Evolutionary conservation across 2,888 invertebrate species (phyloP), one percentile per base, ranked within the genome.

Genomic region (Sinopyrophorus schimmeli): DNA sequence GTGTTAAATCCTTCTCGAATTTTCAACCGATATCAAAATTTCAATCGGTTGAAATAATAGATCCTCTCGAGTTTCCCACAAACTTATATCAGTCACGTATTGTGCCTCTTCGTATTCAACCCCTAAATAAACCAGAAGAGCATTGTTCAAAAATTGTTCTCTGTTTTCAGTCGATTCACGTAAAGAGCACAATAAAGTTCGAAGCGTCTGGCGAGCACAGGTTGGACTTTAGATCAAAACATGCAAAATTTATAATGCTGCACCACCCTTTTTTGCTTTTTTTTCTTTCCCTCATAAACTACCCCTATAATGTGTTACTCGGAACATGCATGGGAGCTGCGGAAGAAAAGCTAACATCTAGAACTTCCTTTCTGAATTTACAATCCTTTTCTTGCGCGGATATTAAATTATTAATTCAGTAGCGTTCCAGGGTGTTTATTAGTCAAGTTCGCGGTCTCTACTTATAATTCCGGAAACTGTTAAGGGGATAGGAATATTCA

Each of bases 381-480:
- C 6, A 11, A 10, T 12, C 10, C 32, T 32, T 44, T 38, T 30
- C 30, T 28, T 23, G 18, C 16, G 15, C 6, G 16, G 23, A 26
- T 32, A 39, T 43, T 43, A 39, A 43, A 49, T 49, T 43, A 49
- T 43, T 49, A 43, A 49, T 49, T 43, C 31, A 14, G 27, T 15
- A 14, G 39, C 34, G 38, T 49, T 44, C 43, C 43, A 39, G 49
- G 24, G 43, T 32, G 43, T 43, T 49, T 49, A 42, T 43, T 37
- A 43, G 17, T 30, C 18, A 43, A 43, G 26, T 37, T 35, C 35
- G 40, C 31, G 21, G 47, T 30, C 21, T 28, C 23, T 20, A n/a
- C n/a, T n/a, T n/a, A 42, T 48, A 48, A 48, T 37, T 48, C 47
- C 47, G 47, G 47, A 42, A 48, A 43, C 43, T 24, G 28, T 48